Evolutionary conservation across 2,113 vertebrate genomes (phyloP).

Genomic region (Tragulus kanchil): DNA sequence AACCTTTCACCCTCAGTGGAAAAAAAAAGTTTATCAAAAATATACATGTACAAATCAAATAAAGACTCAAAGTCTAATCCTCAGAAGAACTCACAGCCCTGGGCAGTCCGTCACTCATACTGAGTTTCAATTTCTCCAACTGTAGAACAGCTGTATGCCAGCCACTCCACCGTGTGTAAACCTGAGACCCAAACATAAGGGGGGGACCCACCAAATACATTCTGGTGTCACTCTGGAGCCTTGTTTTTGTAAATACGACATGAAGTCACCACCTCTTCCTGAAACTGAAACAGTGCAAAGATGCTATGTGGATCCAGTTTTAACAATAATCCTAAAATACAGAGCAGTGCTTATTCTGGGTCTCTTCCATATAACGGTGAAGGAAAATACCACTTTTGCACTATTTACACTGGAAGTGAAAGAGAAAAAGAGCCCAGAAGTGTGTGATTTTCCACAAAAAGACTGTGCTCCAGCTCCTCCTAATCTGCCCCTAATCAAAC

Average conservation of each 20-base stretch:
- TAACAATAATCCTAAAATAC: not conserved
- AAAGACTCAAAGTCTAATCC: not conserved
- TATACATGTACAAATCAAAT: not conserved
- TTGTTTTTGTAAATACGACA: not conserved
- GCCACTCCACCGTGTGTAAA: not conserved
- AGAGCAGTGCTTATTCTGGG: not conserved
- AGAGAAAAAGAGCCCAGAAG: not conserved
- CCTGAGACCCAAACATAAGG: too few species aligned
- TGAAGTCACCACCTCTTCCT: not conserved
- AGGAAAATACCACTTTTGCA: slow-evolving; percentile 22
- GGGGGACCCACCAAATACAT: not conserved
- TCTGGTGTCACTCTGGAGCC: not conserved
- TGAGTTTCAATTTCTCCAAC: not conserved
- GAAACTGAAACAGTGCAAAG: not conserved
- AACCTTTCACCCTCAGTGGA: not conserved
- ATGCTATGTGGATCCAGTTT: not conserved
- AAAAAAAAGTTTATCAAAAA: not conserved
- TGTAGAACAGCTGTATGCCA: not conserved
- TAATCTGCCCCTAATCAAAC: not conserved
- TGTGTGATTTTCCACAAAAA: not conserved
- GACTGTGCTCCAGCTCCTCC: not conserved
- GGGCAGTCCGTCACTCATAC: not conserved
- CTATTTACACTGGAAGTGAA: not conserved
- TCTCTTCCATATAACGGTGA: not conserved
- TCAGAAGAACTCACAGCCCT: not conserved